Base-by-base conservation (phyloP, 35 echinoderm and acorn worm genomes). In the Anneissia japonica region DNA sequence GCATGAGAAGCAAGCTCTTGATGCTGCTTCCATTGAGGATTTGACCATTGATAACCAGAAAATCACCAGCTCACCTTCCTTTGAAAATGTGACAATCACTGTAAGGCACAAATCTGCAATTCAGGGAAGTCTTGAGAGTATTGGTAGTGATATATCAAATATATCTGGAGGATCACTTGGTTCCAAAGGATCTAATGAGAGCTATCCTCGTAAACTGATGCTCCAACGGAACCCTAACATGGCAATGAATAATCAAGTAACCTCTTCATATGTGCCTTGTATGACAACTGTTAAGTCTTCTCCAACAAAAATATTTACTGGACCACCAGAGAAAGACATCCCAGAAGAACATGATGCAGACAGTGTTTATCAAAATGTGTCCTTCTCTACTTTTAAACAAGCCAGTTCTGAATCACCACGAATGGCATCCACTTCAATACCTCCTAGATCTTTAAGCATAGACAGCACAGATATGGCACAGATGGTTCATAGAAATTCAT, bases 361-460 rank as follows among this genome's bases (percentile, higher is more conserved):
- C 0, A 64, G 72, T 64, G 46, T 77, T 38, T 73, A 81, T 36
- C 82, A 93, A 80, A 46, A 77, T 46, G 74, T 88, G 77, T 89
- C 89, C 5, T 99, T 99, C 73, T 99, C 96, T 51, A 99, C 96
- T 23, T 99, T 99, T 38, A 99, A 99, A 78, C 89, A 99, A 75
- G 36, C 74, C 86, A 40, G 81, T 73, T 31, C 46, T 74, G 46
- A 51, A 37, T 76, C 82, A 76, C 3, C 72, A 29, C 35, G 38
- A 75, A 39, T 4, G 75, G 46, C 75, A 45, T 4, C 40, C 4
- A 45, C 40, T 64, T 23, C 51, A 64, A 26, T 6, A 64, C 51
- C 51, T 64, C 51, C 5, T 2, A 64, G 51, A 64, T 64, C 51
- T 23, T 6, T 23, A 19, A 64, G 51, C 26, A 73, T 94, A 55